A percentile compares a stretch with the other conserved stretches of the same genome.
These are phyloP conservation scores for Hyaena hyaena DNA, from an alignment of 2,113 vertebrate genomes.

Conservation along the genomic window DNA sequence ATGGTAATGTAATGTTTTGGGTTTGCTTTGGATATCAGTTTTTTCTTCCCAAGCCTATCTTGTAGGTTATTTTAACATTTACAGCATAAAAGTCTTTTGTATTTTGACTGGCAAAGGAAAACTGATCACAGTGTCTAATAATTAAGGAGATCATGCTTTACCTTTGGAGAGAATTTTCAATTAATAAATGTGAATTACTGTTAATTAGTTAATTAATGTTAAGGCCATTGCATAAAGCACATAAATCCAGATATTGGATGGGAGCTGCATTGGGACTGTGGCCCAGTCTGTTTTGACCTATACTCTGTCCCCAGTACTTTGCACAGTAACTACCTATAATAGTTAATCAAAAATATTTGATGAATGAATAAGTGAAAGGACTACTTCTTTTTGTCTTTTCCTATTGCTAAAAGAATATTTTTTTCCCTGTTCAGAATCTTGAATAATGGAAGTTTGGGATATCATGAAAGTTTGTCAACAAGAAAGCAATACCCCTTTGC, in stretches of 20 bases:
- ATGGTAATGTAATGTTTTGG: background rate
- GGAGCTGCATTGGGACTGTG: background rate
- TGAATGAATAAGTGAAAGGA: slow-evolving; percentile 19
- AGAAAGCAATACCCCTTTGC: background rate
- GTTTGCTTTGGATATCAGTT: slow-evolving; percentile 22
- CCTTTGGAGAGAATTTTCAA: slow-evolving; percentile 6
- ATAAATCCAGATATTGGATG: background rate
- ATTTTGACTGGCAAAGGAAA: background rate
- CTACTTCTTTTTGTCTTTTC: background rate
- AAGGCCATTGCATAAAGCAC: background rate
- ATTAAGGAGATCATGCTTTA: slow-evolving; percentile 11
- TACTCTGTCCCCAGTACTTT: background rate
- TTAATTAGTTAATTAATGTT: slow-evolving; percentile 50
- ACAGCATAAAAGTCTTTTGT: background rate
- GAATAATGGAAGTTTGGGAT: slow-evolving; percentile 22
- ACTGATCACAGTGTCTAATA: background rate
- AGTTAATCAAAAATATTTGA: background rate
- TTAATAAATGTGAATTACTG: slow-evolving; percentile 32
- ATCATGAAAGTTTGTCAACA: background rate
- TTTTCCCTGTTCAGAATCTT: slow-evolving; percentile 6
- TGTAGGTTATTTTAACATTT: slow-evolving; percentile 18
- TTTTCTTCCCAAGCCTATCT: slow-evolving; percentile 13
- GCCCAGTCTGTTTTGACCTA: background rate
- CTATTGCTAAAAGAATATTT: background rate
- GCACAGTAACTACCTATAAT: background rate